phyloP scores from a whole-genome alignment of 2,888 invertebrate species.

The Melieria crassipennis region DNA sequence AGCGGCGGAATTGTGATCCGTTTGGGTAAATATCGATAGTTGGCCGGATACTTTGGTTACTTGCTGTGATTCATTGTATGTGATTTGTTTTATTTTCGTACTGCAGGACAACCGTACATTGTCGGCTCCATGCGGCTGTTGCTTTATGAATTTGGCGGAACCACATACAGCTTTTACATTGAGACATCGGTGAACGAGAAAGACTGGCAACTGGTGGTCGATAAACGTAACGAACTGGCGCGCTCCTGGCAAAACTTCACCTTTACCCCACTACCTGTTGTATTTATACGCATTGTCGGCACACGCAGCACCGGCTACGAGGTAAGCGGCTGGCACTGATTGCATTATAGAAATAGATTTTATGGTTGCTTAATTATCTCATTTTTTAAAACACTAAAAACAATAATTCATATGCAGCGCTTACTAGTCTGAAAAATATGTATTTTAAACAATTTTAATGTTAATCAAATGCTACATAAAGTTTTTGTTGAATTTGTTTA shows the following conservation, averaged over 20 bases:
- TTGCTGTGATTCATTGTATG: not conserved
- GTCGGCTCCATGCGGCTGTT: constrained; percentile 90
- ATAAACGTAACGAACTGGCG: constrained; percentile 85
- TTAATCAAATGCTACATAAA: too few relatives aligned
- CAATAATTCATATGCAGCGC: not conserved
- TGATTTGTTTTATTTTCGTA: not conserved
- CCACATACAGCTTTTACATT: constrained; percentile 93
- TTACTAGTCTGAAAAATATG: too few relatives aligned
- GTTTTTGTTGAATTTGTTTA: constrained; percentile 33
- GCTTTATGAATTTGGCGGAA: constrained; percentile 93
- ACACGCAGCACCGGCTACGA: constrained; percentile 98
- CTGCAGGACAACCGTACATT: constrained; percentile 87
- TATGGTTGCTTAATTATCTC: too few relatives aligned
- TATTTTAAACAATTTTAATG: too few relatives aligned
- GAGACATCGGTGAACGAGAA: constrained; percentile 93
- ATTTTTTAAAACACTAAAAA: not conserved
- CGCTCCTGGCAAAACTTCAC: constrained; percentile 94
- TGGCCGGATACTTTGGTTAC: not conserved
- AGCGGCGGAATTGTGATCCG: constrained; percentile 95
- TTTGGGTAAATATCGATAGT: constrained; percentile 69
- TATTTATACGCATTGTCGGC: constrained; percentile 94
- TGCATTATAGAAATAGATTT: too few relatives aligned
- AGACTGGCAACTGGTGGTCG: constrained; percentile 92
- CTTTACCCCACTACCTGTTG: constrained; percentile 86
- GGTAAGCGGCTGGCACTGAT: constrained; percentile 67